These are phyloP conservation scores for Thinocorus orbignyianus DNA, from an alignment of 2,113 vertebrate species.

Conservation along the genomic window DNA sequence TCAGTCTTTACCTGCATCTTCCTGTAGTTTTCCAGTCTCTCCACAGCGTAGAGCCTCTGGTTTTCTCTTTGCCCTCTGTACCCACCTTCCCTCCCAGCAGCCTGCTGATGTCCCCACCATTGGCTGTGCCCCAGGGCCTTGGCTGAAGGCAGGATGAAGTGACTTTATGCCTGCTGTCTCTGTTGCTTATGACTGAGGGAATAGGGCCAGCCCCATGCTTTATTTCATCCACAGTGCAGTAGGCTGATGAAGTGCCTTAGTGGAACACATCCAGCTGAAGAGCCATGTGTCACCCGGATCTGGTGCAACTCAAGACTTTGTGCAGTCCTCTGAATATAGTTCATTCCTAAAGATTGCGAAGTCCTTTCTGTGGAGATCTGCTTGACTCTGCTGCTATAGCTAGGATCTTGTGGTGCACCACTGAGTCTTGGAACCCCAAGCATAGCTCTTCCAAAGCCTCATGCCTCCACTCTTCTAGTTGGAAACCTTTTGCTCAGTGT, in stretches of 20 bases:
- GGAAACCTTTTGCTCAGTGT: background rate
- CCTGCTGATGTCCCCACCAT: background rate
- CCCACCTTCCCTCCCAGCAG: background rate
- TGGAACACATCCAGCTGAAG: background rate
- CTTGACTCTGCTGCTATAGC: background rate
- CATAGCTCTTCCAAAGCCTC: background rate
- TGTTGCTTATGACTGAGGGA: background rate
- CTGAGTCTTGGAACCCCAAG: background rate
- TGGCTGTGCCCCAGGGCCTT: rapidly evolving
- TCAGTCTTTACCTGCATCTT: background rate
- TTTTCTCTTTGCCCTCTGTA: background rate
- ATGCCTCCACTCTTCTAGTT: rapidly evolving
- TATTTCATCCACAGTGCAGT: background rate
- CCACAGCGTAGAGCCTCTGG: rapidly evolving
- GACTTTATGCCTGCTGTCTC: background rate
- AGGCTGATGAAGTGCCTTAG: background rate
- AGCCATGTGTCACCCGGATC: background rate
- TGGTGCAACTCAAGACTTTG: background rate
- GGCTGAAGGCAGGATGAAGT: background rate
- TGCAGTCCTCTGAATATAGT: background rate
- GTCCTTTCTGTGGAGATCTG: background rate
- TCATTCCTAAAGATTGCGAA: background rate
- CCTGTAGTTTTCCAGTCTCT: background rate
- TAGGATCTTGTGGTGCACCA: rapidly evolving
- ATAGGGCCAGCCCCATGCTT: background rate